phyloP scores from a whole-genome alignment of 92 coral and sea anemone genomes.

The Porites divaricata region DNA sequence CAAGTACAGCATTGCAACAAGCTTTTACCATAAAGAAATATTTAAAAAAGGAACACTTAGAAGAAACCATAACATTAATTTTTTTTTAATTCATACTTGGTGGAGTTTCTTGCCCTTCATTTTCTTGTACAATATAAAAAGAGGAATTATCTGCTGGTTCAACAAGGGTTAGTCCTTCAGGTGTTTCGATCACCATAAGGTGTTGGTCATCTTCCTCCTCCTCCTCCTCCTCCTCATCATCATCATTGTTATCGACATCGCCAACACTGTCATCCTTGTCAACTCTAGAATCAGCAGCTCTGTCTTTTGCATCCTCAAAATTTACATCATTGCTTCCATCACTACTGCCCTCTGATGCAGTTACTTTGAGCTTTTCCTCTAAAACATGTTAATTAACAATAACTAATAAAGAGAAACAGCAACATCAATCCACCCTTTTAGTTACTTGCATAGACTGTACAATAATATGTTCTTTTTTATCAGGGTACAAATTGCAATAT shows the following conservation, averaged over 20 bases:
- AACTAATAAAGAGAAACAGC: neutral
- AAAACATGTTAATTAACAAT: neutral
- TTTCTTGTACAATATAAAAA: conserved; percentile 78
- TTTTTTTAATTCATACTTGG: conserved; percentile 69
- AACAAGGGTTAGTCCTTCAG: conserved; percentile 92
- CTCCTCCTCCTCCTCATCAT: conserved; percentile 41
- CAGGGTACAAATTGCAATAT: no score
- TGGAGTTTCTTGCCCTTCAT: conserved; percentile 75
- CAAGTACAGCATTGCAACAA: no score
- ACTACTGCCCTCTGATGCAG: neutral
- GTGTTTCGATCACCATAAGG: conserved; percentile 91
- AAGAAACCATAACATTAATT: neutral
- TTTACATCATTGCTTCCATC: conserved; percentile 33
- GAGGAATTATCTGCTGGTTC: conserved; percentile 79
- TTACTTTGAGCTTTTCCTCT: conserved; percentile 25
- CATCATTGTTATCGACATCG: conserved; percentile 19
- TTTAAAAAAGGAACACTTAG: neutral
- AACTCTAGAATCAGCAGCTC: conserved; percentile 25
- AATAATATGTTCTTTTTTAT: no score
- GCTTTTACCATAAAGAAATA: neutral
- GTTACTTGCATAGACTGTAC: no score
- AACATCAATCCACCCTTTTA: no score
- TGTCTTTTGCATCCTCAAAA: conserved; percentile 34
- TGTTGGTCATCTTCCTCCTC: conserved; percentile 75
- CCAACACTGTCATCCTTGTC: conserved; percentile 54